Evolutionary conservation across 2,113 vertebrate species (phyloP).

Genomic region (Conger conger): DNA sequence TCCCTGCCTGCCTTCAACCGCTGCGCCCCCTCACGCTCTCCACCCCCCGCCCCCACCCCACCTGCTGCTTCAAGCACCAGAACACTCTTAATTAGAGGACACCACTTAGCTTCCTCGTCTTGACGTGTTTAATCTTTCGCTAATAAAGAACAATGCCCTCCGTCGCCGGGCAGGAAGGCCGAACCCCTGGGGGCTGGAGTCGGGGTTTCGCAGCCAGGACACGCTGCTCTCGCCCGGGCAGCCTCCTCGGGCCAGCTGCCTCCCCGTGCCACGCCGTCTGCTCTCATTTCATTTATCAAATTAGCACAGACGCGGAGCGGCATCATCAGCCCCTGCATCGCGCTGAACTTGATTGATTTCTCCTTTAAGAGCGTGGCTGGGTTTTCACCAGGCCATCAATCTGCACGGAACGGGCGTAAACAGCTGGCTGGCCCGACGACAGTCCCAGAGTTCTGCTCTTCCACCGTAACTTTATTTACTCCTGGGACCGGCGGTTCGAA

Average conservation of each 20-base stretch:
- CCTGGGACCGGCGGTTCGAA: not conserved
- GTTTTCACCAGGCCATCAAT: not conserved
- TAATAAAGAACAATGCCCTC: slow-evolving; percentile 25
- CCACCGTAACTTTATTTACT: not conserved
- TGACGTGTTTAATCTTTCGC: slow-evolving; percentile 34
- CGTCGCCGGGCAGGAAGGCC: slow-evolving; percentile 9
- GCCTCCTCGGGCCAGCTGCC: not conserved
- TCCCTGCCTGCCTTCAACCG: not conserved
- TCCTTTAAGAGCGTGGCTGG: not conserved
- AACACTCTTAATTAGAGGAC: slow-evolving; percentile 42
- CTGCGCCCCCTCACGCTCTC: not conserved
- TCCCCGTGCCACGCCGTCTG: slow-evolving; percentile 12
- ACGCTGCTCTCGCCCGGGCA: slow-evolving; percentile 4
- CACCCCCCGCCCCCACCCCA: slow-evolving; percentile 24
- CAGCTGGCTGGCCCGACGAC: not conserved
- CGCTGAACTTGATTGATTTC: not conserved
- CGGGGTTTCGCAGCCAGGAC: slow-evolving; percentile 9
- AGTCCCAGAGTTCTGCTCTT: not conserved
- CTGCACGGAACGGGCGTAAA: not conserved
- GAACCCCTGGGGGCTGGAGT: slow-evolving; percentile 19
- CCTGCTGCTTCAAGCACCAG: not conserved
- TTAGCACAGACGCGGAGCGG: not conserved
- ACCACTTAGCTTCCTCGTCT: slow-evolving; percentile 16
- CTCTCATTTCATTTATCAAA: slow-evolving; percentile 17
- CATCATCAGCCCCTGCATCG: not conserved